Base-by-base conservation (phyloP, 2,113 vertebrate species). In the Dolichallabes microphthalmus region DNA sequence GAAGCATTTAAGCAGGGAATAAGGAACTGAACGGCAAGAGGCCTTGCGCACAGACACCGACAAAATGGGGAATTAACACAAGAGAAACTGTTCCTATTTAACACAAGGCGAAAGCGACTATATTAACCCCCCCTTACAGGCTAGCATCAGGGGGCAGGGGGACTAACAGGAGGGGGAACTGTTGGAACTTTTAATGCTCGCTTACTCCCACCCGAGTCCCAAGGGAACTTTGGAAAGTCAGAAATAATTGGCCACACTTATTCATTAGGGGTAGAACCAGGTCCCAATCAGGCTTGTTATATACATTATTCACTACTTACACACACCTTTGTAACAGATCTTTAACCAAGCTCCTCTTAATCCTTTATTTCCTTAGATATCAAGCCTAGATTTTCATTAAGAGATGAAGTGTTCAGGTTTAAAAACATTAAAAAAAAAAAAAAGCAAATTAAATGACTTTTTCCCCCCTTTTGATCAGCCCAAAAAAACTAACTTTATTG, bases 1-100 rank as follows among this genome's bases (percentile, higher is more conserved):
- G 85, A 73, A 82, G 76, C 87, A 88, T 92, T 93, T 91, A 90
- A 90, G 88, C 90, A 87, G 25, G 90, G 88, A 89, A 86, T 82
- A 95, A 96, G 95, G 96, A 96, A 96, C 94, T 93, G 94, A 63
- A 92, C 95, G 97, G 96, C 64, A 58, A 98, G 98, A 97, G 95
- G 94, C 95, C 89, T 94, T 89, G 94, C 96, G 94, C 95, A 94
- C 95, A 95, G 95, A 96, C 95, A 94, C 94, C 94, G 93, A 96
- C 92, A 96, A 97, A 98, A 98, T 96, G 95, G 96, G 96, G 97
- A 98, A 97, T 97, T 96, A 98, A 98, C 96, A 97, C 96, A 96
- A 95, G 95, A 96, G 93, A 97, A 98, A 99, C 97, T 97, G 97
- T 99, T 99, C 97, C 97, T 96, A 97, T 97, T 98, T 96, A 85